These are phyloP conservation scores for Dysmachus trigonus DNA, from an alignment of 2,888 invertebrate genomes.

Conservation along the genomic window DNA sequence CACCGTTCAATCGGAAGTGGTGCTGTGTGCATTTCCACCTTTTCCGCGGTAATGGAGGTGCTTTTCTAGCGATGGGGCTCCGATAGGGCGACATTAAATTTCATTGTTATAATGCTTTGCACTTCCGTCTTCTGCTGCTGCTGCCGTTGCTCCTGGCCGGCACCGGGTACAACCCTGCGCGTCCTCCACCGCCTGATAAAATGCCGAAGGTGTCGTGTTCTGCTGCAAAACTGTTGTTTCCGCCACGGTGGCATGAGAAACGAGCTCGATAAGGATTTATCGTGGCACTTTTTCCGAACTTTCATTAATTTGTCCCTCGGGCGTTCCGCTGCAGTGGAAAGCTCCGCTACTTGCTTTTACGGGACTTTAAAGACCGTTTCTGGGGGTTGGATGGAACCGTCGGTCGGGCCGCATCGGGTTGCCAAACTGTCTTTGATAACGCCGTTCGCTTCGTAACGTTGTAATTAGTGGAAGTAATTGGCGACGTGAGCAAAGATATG, in stretches of 20 bases:
- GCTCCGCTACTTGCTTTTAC: background rate
- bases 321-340: background rate
- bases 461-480: background rate
- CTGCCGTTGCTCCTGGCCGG: background rate
- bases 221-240: constrained; percentile 12
- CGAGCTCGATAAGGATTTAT: constrained; percentile 22
- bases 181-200: background rate
- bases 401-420: background rate
- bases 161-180: background rate
- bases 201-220: constrained; percentile 3
- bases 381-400: background rate
- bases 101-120: constrained; percentile 29
- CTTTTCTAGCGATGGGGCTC: constrained; percentile 1
- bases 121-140: no score
- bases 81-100: constrained; percentile 22
- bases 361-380: background rate
- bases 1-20: background rate
- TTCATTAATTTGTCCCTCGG: background rate
- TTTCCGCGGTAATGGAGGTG: background rate
- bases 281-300: background rate
- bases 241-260: background rate
- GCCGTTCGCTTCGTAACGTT: background rate
- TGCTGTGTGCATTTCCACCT: constrained; percentile 23
- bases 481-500: background rate
- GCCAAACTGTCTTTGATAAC: background rate